These are phyloP conservation scores for Ichneumoninae sp. DNA, from an alignment of 2,888 invertebrate genomes.

Conservation along the genomic window DNA sequence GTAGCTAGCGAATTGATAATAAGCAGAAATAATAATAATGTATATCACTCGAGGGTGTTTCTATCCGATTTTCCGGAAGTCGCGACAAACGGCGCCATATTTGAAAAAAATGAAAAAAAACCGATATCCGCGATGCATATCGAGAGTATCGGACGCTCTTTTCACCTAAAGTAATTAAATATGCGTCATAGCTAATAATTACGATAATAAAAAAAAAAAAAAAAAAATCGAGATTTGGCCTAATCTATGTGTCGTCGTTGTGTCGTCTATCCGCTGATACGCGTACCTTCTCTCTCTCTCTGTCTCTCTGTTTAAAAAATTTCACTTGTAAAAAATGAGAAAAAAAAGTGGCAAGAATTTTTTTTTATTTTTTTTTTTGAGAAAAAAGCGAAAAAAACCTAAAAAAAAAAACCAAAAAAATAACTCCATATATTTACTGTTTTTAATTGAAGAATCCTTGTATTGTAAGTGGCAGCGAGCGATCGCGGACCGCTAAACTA, in stretches of 20 bases:
- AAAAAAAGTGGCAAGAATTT: neutral
- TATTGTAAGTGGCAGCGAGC: slow-evolving; percentile 70
- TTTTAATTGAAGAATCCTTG: slow-evolving; percentile 53
- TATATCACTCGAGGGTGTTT: slow-evolving; percentile 40
- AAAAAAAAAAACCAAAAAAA: slow-evolving; percentile 25
- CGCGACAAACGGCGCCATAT: slow-evolving; percentile 23
- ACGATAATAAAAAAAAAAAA: slow-evolving; percentile 12
- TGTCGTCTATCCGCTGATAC: slow-evolving; percentile 68
- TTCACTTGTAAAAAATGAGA: slow-evolving; percentile 31
- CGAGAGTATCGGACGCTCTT: slow-evolving; percentile 16
- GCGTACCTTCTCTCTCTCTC: slow-evolving; percentile 32
- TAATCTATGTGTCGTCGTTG: slow-evolving; percentile 78
- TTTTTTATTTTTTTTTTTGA: slow-evolving; percentile 8
- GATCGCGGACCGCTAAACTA: slow-evolving; percentile 69
- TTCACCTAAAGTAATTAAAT: slow-evolving; percentile 8
- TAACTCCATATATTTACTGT: slow-evolving; percentile 51
- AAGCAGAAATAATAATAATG: slow-evolving; percentile 38
- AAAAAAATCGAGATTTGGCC: slow-evolving; percentile 71
- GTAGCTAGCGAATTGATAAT: slow-evolving; percentile 48
- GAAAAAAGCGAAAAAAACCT: slow-evolving; percentile 19
- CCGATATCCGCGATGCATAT: slow-evolving; percentile 2
- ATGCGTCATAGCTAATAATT: slow-evolving; percentile 42
- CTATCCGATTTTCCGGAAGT: slow-evolving; percentile 47
- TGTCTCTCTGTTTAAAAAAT: slow-evolving; percentile 21
- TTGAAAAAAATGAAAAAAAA: slow-evolving; percentile 3